Evolutionary conservation across 2,113 vertebrate genomes (phyloP).

Genomic region (Okapia johnstoni): DNA sequence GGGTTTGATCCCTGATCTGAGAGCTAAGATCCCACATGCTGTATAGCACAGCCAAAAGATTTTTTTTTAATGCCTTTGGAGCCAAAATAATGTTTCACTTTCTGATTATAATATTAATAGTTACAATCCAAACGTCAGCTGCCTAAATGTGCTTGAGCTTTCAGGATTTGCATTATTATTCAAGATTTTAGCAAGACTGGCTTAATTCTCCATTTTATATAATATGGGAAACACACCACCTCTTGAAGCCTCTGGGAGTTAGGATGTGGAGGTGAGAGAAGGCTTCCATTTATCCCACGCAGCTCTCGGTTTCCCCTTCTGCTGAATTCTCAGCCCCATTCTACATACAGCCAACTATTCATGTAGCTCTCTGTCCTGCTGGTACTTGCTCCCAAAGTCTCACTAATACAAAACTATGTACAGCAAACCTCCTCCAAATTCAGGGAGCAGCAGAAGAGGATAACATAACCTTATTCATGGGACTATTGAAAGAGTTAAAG

Average conservation of each 20-base stretch:
- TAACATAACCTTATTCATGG: neutral
- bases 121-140: neutral
- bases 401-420: neutral
- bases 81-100: slow-evolving; percentile 18
- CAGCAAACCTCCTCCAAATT: neutral
- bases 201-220: neutral
- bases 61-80: neutral
- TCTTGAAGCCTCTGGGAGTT: neutral
- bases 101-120: neutral
- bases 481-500: neutral
- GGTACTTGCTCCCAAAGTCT: neutral
- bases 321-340: neutral
- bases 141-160: neutral
- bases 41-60: neutral
- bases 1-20: neutral
- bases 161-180: neutral
- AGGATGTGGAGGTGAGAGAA: neutral
- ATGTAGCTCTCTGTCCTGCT: neutral
- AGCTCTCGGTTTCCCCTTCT: neutral
- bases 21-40: neutral
- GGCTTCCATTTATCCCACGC: neutral
- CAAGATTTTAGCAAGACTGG: neutral
- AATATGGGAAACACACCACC: neutral
- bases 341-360: neutral
- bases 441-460: neutral